Evolutionary conservation across 2,888 invertebrate species (phyloP).

Genomic region (Sussaba pulchella): DNA sequence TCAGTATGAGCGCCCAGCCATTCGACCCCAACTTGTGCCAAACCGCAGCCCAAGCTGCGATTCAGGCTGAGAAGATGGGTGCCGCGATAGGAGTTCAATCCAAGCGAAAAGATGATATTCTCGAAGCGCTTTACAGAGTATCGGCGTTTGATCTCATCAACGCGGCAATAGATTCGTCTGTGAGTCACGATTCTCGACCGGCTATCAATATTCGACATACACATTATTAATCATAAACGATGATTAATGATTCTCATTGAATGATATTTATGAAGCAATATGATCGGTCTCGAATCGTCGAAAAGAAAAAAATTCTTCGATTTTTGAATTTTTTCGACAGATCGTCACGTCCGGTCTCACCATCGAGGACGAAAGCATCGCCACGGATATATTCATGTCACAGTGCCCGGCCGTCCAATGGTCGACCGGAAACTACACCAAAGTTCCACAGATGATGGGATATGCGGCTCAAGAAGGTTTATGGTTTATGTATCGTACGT

Average conservation of each 20-base stretch:
- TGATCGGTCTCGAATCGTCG: no score
- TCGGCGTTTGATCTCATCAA: constrained; percentile 81
- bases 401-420: constrained; percentile 83
- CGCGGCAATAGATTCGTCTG: constrained; percentile 69
- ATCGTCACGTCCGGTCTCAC: constrained; percentile 84
- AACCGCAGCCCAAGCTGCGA: constrained; percentile 44
- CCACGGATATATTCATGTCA: constrained; percentile 84
- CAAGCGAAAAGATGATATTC: constrained; percentile 77
- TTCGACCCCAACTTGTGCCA: constrained; percentile 84
- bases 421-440: constrained; percentile 83
- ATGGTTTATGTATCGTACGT: constrained; percentile 42
- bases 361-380: constrained; percentile 84
- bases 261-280: no score
- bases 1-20: constrained; percentile 86
- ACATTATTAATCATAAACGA: no score
- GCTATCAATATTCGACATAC: constrained; percentile 7
- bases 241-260: no score
- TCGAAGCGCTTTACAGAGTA: constrained; percentile 82
- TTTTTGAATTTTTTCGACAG: background rate
- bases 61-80: constrained; percentile 82
- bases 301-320: background rate
- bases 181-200: no score
- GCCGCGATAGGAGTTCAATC: constrained; percentile 73
- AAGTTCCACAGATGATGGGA: constrained; percentile 85
- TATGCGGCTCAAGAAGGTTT: constrained; percentile 84